A percentile compares a stretch with the other conserved stretches of the same genome.
Conservation (phyloP, 1,140 invertebrate genomes). For the Eriosoma lanigerum region DNA sequence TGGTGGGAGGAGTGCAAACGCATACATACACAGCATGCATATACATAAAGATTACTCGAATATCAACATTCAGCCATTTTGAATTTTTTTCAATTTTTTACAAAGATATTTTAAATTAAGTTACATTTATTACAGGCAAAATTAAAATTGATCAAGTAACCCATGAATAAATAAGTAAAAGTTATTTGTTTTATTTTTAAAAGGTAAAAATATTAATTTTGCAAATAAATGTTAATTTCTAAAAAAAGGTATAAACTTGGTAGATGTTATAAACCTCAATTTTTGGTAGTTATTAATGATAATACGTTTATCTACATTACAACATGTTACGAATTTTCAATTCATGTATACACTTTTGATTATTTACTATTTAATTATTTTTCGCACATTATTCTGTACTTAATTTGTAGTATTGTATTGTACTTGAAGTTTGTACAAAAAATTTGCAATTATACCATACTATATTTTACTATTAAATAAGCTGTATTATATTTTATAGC, state of each 20-base stretch:
- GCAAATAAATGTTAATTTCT: not conserved
- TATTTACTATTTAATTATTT: no score
- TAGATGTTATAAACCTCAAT: not conserved
- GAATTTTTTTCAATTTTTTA: constrained; percentile 39
- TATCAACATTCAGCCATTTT: constrained; percentile 51
- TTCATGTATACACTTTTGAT: no score
- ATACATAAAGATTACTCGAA: constrained; percentile 41
- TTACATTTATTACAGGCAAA: not conserved
- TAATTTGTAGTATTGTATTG: no score
- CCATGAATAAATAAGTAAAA: not conserved
- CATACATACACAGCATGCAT: not conserved
- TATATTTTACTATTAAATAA: no score
- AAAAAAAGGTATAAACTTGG: not conserved
- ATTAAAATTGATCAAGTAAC: not conserved
- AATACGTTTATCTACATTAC: not conserved
- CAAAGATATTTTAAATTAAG: constrained; percentile 3
- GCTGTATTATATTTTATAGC: no score
- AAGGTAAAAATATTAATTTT: not conserved
- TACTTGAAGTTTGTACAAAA: no score
- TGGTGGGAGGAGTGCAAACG: not conserved
- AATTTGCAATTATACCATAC: no score
- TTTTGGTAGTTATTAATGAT: not conserved
- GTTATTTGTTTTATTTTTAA: not conserved
- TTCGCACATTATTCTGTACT: no score
- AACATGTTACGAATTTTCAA: no score